A percentile compares a stretch with the other conserved stretches of the same genome.
Evolutionary conservation across 2,797 vertebrate genomes (phyloP).

Genomic region (Chromobotia macracanthus): DNA sequence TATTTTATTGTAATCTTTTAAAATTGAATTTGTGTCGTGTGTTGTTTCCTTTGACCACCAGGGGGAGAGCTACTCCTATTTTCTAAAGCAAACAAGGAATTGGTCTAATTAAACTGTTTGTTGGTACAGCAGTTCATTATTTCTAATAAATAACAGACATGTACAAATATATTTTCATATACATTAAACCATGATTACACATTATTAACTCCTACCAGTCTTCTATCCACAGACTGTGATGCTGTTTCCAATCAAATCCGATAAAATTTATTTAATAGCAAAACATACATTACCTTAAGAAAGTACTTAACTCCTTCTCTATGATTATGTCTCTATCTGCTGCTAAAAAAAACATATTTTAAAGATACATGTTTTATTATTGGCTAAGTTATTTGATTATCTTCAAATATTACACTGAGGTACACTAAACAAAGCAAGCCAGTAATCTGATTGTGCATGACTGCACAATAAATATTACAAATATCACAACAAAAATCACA

Average conservation of each 20-base stretch:
- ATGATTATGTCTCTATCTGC: not conserved
- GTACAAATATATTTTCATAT: not conserved
- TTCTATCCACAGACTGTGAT: not conserved
- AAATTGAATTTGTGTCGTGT: not conserved
- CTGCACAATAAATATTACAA: not conserved
- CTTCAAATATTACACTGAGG: not conserved
- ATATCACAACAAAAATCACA: not conserved
- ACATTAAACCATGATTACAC: not conserved
- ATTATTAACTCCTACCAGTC: not conserved
- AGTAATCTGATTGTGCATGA: not conserved
- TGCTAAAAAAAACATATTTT: not conserved
- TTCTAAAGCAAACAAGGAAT: not conserved
- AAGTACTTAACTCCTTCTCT: not conserved
- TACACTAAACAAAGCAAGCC: not conserved
- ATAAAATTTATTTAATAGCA: not conserved
- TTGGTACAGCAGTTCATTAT: not conserved
- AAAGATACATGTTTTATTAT: not conserved
- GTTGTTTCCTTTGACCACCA: not conserved
- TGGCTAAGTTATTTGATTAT: not conserved
- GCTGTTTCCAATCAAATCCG: not conserved
- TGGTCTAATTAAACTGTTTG: not conserved
- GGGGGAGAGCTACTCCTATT: not conserved
- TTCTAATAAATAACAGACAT: not conserved
- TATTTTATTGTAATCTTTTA: not conserved
- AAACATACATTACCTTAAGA: not conserved